Conservation (phyloP, 2,888 invertebrate genomes). For the Aplocera efformata region DNA sequence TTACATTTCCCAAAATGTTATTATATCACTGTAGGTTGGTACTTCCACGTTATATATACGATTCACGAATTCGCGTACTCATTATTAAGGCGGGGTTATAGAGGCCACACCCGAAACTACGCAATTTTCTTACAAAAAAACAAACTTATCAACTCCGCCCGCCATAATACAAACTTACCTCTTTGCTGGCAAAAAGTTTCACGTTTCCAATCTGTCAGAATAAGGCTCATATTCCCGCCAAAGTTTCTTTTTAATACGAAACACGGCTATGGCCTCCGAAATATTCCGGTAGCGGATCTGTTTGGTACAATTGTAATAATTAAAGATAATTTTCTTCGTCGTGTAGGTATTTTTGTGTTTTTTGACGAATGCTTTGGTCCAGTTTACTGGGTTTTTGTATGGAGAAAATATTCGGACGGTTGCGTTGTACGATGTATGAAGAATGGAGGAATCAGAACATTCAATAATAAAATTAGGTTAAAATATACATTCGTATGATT, state of each 20-base stretch:
- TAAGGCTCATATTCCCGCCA: conserved; percentile 19
- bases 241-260: conserved; percentile 13
- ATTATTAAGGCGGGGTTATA: conserved; percentile 24
- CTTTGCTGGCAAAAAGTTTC: conserved; percentile 15
- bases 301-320: conserved; percentile 39
- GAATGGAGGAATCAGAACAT: not conserved
- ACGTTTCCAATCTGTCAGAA: conserved; percentile 21
- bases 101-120: conserved; percentile 25
- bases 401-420: conserved; percentile 33
- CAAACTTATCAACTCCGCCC: conserved; percentile 18
- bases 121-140: conserved; percentile 29
- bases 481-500: too few species aligned
- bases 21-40: conserved; percentile 11
- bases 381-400: conserved; percentile 33
- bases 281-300: conserved; percentile 10
- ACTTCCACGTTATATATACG: conserved; percentile 10
- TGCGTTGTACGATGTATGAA: conserved; percentile 14
- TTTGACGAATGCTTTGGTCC: conserved; percentile 40
- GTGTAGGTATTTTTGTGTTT: conserved; percentile 42
- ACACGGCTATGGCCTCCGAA: not conserved
- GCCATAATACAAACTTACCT: conserved; percentile 22
- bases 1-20: conserved; percentile 17
- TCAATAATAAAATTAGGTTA: too few species aligned
- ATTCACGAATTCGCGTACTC: conserved; percentile 13
- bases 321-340: conserved; percentile 47